Evolutionary conservation across 2,113 vertebrate species (phyloP), one percentile per base, ranked within the genome.

Genomic region (Thunnus thynnus): DNA sequence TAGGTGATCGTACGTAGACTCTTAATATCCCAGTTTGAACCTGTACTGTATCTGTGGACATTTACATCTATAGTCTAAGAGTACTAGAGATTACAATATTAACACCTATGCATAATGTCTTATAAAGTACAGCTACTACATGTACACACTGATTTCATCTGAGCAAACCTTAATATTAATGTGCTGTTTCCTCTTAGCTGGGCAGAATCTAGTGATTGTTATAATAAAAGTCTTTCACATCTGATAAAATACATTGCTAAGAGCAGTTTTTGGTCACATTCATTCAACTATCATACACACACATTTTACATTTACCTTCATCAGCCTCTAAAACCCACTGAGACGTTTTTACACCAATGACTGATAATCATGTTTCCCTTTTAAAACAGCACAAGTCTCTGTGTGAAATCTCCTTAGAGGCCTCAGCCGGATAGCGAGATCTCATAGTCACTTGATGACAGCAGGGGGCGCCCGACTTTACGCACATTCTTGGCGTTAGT

Each of bases 381-480:
- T 85, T 55, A 50, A 48, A 81, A 68, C 41, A 64, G 48, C 5
- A 27, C n/a, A 27, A 79, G 84, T 87, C 80, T 66, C 32, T 72
- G 18, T 60, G 57, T 30, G 62, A 44, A 17, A 41, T 27, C 46
- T 57, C 16, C 9, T 7, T 11, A 0, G 17, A 9, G n/a, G 16
- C 27, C 25, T 96, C 90, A 99, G 85, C 97, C 97, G 0, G 98
- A 99, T 80, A 99, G 80, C 0, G 97, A 97, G 93, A 99, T 98
- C 85, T 99, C 98, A 47, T 97, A 99, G 96, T 99, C 98, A 78
- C 97, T 99, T 76, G 92, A 72, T 0, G 97, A 98, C 65, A 95
- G 87, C 51, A 96, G 88, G 0, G 96, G 93, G 77, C 95, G 96
- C 7, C 97, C 97, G 71, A 96, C 96, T 94, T 97, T 96, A 8